Evolutionary conservation across 2,113 vertebrate genomes (phyloP).

Genomic region (Hippocampus abdominalis): DNA sequence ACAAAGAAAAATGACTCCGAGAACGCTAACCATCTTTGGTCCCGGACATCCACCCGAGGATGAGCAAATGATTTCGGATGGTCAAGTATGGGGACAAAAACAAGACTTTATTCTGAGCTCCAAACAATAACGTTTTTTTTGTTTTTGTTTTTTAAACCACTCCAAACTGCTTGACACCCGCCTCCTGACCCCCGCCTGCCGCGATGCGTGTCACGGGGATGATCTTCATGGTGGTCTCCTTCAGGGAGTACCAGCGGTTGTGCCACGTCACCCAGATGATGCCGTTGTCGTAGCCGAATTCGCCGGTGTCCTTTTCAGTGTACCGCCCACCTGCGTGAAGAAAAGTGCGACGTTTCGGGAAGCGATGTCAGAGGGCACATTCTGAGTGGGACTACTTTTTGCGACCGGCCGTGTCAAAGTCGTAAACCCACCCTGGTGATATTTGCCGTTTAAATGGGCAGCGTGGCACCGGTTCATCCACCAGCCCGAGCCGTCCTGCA

Average conservation of each 20-base stretch:
- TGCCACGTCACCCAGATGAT: constrained; percentile 94
- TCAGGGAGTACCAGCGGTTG: constrained; percentile 90
- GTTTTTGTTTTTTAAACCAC: background rate
- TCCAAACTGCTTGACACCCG: constrained; percentile 72
- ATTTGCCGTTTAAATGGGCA: constrained; percentile 90
- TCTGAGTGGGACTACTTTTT: too few species aligned
- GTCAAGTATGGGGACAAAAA: constrained; percentile 4
- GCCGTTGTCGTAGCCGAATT: constrained; percentile 82
- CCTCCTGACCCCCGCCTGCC: constrained; percentile 71
- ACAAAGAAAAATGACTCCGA: too few species aligned
- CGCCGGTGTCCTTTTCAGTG: constrained; percentile 69
- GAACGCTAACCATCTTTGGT: too few species aligned
- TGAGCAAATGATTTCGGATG: background rate
- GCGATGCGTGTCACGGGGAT: constrained; percentile 83
- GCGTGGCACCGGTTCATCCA: constrained; percentile 99
- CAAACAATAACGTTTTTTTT: background rate
- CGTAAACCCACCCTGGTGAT: constrained; percentile 72
- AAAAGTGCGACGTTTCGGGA: constrained; percentile 8
- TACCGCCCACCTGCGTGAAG: constrained; percentile 80
- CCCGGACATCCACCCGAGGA: too few species aligned
- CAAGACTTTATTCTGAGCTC: background rate
- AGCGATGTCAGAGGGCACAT: background rate
- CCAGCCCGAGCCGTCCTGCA: constrained; percentile 92
- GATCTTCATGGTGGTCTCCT: constrained; percentile 90
- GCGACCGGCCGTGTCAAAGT: too few species aligned